Evolutionary conservation across 2,888 invertebrate genomes (phyloP), one percentile per base, ranked within the genome.

Genomic region (Coremacera marginata): DNA sequence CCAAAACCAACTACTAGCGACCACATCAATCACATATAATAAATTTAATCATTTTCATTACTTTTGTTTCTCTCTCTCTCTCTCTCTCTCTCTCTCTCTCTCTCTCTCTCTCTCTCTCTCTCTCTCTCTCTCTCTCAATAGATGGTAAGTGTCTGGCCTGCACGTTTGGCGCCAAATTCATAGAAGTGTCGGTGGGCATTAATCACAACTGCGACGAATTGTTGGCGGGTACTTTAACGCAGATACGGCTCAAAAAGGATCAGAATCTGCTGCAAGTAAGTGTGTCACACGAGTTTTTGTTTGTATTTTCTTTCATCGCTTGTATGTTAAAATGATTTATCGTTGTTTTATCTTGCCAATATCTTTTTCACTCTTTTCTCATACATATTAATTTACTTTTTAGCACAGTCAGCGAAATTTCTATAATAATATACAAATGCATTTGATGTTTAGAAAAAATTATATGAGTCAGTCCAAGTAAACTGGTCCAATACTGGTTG

Each of bases 121-220:
- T 68, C 19, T 65, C 25, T 27, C 16, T 25, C 16, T 27, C n/a
- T 34, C 16, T 62, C 14, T 5, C 91, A 90, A 63, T 93, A 98
- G 98, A 98, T 91, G 98, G 98, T 73, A 96, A 96, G 89, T 95
- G 96, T 85, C 91, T 97, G 82, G 98, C 98, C 8, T 96, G 96
- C 89, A 95, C 95, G 3, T 96, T 95, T 90, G 94, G 96, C 82
- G 94, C 96, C 75, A 98, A 98, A 89, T 97, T 96, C 91, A 95
- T 97, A 82, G 98, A 98, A 90, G 95, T 98, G 22, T 98, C 98
- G 0, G 98, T 98, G 16, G 98, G 97, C 16, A 96, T 98, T 86
- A 98, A 98, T 90, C 97, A 98, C 91, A 97, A 98, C 88, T 96
- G 98, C 37, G 98, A 98, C 90, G 98, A 98, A 85, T 92, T 98